These are phyloP conservation scores for Epistrophe eligans DNA, from an alignment of 2,888 invertebrate genomes.

Conservation along the genomic window DNA sequence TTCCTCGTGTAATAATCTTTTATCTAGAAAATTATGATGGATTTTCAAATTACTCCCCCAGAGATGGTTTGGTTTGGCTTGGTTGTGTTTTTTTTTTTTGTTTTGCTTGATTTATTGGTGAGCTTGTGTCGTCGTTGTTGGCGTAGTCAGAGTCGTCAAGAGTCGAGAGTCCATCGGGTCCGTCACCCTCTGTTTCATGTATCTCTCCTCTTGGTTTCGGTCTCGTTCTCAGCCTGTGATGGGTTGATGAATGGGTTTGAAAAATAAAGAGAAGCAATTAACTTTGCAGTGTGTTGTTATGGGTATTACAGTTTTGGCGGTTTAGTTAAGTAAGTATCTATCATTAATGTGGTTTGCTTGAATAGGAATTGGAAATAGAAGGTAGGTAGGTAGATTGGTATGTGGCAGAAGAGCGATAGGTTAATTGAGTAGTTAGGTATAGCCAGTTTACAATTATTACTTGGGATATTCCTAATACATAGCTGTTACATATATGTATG, in stretches of 20 bases:
- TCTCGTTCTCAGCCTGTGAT: neutral
- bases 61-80: conserved; percentile 35
- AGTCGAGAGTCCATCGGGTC: conserved; percentile 3
- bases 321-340: conserved; percentile 28
- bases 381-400: neutral
- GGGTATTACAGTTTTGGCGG: conserved; percentile 60
- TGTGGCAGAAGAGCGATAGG: conserved; percentile 43
- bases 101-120: conserved; percentile 38
- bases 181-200: conserved; percentile 13
- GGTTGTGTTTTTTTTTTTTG: conserved; percentile 12
- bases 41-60: conserved; percentile 74
- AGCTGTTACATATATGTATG: neutral
- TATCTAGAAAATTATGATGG: conserved; percentile 75
- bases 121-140: conserved; percentile 28
- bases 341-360: conserved; percentile 10
- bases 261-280: conserved; percentile 70
- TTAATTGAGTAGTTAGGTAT: conserved; percentile 62
- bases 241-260: conserved; percentile 38
- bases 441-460: neutral
- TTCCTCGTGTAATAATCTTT: conserved; percentile 75
- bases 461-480: neutral
- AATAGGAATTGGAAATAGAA: neutral
- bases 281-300: conserved; percentile 46
- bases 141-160: neutral
- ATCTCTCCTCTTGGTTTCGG: neutral